A percentile compares a stretch with the other conserved stretches of the same genome.
Conservation (phyloP, 2,797 vertebrate genomes). For the Gephyroberyx darwinii region DNA sequence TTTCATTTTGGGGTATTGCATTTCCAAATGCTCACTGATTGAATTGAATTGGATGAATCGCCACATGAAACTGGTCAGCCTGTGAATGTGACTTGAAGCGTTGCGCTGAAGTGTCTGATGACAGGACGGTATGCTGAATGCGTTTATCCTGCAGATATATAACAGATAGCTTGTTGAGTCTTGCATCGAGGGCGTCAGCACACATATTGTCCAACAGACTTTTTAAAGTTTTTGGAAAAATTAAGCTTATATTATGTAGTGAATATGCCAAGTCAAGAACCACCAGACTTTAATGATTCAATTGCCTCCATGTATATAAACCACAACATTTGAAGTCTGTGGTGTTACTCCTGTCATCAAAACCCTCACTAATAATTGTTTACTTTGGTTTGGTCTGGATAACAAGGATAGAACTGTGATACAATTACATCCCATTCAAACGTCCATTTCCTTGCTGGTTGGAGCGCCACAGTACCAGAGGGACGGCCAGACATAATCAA, state of each 20-base stretch:
- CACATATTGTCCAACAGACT: too few relatives aligned
- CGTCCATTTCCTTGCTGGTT: constrained; percentile 13
- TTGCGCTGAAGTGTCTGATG: neutral
- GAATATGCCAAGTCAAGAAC: neutral
- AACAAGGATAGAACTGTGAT: constrained; percentile 8
- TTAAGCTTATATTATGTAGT: too few relatives aligned
- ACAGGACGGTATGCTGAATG: neutral
- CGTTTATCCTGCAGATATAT: neutral
- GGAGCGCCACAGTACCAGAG: constrained; percentile 36
- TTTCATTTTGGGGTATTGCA: constrained; percentile 28
- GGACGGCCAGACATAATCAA: constrained; percentile 71
- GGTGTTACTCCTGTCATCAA: neutral
- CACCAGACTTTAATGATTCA: neutral
- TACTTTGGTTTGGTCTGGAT: neutral
- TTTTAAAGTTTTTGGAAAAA: too few relatives aligned
- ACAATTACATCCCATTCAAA: constrained; percentile 22
- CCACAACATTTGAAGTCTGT: neutral
- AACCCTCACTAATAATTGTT: neutral
- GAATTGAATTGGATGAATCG: constrained; percentile 1
- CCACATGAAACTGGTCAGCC: neutral
- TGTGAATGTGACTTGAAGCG: neutral
- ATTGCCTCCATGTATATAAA: neutral
- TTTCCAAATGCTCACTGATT: neutral
- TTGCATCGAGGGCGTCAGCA: neutral
- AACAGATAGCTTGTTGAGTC: too few relatives aligned